Evolutionary conservation across 2,113 vertebrate genomes (phyloP).

Genomic region (Dasyurus viverrinus): DNA sequence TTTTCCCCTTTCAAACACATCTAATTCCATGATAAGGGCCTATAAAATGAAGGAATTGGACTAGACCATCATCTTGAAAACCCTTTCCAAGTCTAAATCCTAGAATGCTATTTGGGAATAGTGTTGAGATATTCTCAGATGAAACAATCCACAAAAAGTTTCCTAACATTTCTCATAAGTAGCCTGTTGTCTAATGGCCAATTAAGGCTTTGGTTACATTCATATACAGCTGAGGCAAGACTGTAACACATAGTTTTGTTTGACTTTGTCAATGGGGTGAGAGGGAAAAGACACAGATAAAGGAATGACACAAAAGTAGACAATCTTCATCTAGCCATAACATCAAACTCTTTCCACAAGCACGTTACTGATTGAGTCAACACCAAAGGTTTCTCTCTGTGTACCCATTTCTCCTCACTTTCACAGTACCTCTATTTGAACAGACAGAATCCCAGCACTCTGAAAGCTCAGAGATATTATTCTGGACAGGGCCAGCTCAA

Average conservation of each 20-base stretch:
- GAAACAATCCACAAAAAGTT: background rate
- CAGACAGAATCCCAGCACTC: background rate
- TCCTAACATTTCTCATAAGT: background rate
- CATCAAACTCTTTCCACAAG: conserved; percentile 11
- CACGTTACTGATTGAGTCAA: conserved; percentile 42
- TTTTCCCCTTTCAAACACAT: background rate
- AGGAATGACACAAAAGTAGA: background rate
- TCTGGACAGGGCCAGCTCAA: background rate
- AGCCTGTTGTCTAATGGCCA: background rate
- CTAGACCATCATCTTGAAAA: background rate
- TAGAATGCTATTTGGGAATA: background rate
- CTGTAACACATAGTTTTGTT: background rate
- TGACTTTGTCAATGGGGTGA: conserved; percentile 52
- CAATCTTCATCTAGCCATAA: conserved; percentile 41
- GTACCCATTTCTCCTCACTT: background rate
- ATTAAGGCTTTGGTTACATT: background rate
- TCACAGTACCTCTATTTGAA: background rate
- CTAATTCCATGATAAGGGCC: background rate
- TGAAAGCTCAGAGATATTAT: background rate
- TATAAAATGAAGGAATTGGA: background rate
- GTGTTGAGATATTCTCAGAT: background rate
- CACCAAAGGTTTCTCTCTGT: background rate
- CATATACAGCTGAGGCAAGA: conserved; percentile 46
- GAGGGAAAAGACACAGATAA: conserved; percentile 42
- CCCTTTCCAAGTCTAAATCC: background rate